Evolutionary conservation across 2,113 vertebrate species (phyloP), one percentile per base, ranked within the genome.

Genomic region (Choloepus hoffmanni): DNA sequence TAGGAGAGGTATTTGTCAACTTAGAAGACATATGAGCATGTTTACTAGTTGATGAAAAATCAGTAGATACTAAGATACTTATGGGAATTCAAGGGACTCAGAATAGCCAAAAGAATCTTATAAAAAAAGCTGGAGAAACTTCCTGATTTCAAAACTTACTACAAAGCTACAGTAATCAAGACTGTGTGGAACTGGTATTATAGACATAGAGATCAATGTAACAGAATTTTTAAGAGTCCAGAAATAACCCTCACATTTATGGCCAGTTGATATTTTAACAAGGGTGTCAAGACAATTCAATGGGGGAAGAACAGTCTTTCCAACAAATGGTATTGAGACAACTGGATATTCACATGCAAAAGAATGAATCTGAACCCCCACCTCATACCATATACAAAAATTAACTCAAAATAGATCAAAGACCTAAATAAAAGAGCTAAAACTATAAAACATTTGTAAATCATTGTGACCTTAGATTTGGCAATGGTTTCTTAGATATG

Each of bases 361-460:
- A 87, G 36, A 92, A 92, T 81, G 72, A 91, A 86, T 24, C 16
- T 30, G 58, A 7, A 83, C 7, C 43, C 28, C 45, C 70, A 82
- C 36, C 24, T 84, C 19, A 43, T 33, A 58, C 6, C 40, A 70
- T 9, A 78, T 70, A 13, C 24, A 48, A 74, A 50, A 63, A 92
- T 9, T 55, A 79, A 55, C 36, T 58, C 53, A 43, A n/a, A 76
- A 89, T 62, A 33, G 26, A 89, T 50, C 73, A 90, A 53, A 55
- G n/a, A 30, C 72, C 40, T 74, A 74, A 74, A 62, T 28, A 24
- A 24, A 45, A 74, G 43, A 30, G 15, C 58, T 63, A 65, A 81
- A 90, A 70, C 65, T 81, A 70, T 26, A 79, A 67, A 89, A 68
- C 70, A 58, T 58, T 55, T 79, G 63, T 63, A 81, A 93, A 86